Base-by-base conservation (phyloP, 2,888 invertebrate genomes). In the Hirtodrosophila cameraria region DNA sequence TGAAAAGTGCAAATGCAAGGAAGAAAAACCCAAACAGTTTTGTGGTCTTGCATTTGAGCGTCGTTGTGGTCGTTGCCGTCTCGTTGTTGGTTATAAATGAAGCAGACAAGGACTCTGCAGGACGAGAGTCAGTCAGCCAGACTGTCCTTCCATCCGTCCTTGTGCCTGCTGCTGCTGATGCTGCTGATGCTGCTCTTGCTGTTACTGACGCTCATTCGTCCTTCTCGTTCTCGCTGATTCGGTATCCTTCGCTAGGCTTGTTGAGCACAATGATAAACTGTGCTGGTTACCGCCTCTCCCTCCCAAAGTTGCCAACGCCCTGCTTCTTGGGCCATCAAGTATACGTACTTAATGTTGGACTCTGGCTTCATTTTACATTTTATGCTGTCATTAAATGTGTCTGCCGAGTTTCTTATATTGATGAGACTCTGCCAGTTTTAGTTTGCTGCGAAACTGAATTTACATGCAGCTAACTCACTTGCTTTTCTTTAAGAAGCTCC, bases 211-310 rank as follows among this genome's bases (percentile, higher is more conserved):
- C 71, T 46, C 71, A 69, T 63, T 74, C 75, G 52, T 50, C 52
- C 43, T 69, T 70, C 65, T 55, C 55, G 72, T 69, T 70, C 65
- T 55, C 55, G 72, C 75, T 69, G 70, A 70, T 65, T 75, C 66
- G 65, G 60, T 72, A 75, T 65, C 59, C 54, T 75, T 58, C 27
- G 53, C 75, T 71, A 75, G 71, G 75, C 72, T 63, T 61, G 65
- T 71, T 71, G 54, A 31, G 53, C 62, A 42, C 71, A 80, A 80
- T 86, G 84, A 86, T 80, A 84, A 86, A 80, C 81, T 83, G 74
- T 49, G 12, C 49, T 45, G 30, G 54, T 33, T 43, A 50, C 13
- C 38, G n/a, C 33, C 13, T n/a, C n/a, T n/a, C 18, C 9, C n/a
- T 11, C 6, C 8, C 20, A 12, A 38, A 28, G 36, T 36, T 38